Evolutionary conservation across 2,888 invertebrate species (phyloP), one percentile per base, ranked within the genome.

Genomic region (Rhagophthalmus giganteus): DNA sequence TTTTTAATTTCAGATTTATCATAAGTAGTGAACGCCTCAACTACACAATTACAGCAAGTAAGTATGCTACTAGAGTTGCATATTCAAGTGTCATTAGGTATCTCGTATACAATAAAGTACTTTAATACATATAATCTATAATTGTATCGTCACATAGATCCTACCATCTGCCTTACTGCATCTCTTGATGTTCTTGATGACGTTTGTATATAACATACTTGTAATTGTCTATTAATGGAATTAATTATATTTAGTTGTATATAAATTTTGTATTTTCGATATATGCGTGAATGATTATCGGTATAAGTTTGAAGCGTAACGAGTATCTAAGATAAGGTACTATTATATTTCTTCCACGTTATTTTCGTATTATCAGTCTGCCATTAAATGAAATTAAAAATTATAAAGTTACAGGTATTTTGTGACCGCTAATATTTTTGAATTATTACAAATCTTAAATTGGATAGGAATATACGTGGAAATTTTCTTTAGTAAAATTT

Each of bases 1-100:
- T 51, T 45, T 47, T 60, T 53, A 48, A 27, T 73, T 72, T 32
- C 67, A 74, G 73, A 74, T 71, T 69, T 74, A 69, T 74, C 73
- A 59, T 74, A 74, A 73, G 65, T 61, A 56, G 57, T 25, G 25
- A 38, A 38, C 33, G n/a, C n/a, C n/a, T n/a, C n/a, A n/a, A n/a
- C n/a, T 39, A 37, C 33, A 11, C 14, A 33, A n/a, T 41, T 25
- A 35, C 26, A 31, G 51, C 42, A 46, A 26, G 38, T 48, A 46
- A 52, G 46, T 57, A 54, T 57, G 56, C 51, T 53, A 35, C 45
- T 51, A 42, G 51, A 51, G 27, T 53, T 41, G 54, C 58, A 59
- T 54, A 57, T 58, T 55, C 47, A 50, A 51, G 47, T 57, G 57
- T 57, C 57, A 55, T 54, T 63, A 60, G 61, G 53, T 60, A 60